These are phyloP conservation scores for Phenacoccus solenopsis DNA, from an alignment of 1,140 invertebrate species.

Conservation along the genomic window DNA sequence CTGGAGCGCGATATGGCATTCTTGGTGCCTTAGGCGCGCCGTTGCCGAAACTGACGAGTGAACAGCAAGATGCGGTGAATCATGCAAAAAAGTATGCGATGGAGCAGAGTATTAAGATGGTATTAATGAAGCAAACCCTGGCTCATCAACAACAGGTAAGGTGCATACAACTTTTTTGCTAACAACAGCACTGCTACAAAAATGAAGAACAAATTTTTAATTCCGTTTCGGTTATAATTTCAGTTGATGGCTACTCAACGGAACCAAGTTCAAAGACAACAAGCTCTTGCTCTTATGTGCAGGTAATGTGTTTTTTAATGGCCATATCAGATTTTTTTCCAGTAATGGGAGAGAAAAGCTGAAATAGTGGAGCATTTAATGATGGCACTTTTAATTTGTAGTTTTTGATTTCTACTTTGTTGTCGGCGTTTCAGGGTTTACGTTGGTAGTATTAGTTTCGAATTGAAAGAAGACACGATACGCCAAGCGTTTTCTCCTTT, in stretches of 20 bases:
- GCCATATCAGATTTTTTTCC: no score
- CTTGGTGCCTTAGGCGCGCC: constrained; percentile 59
- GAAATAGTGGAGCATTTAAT: no score
- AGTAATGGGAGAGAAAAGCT: no score
- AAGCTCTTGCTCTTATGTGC: constrained; percentile 89
- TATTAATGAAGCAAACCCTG: constrained; percentile 95
- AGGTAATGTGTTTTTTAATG: constrained; percentile 49
- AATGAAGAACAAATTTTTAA: no score
- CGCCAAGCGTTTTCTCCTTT: constrained; percentile 95
- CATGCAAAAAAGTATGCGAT: constrained; percentile 99
- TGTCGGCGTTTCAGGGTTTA: constrained; percentile 62
- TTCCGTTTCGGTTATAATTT: no score
- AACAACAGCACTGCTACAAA: no score
- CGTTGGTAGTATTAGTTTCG: constrained; percentile 98
- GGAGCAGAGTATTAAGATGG: constrained; percentile 99
- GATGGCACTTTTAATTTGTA: not conserved
- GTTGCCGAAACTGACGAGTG: constrained; percentile 63
- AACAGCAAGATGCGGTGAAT: constrained; percentile 74
- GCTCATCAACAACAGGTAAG: constrained; percentile 89
- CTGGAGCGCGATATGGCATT: constrained; percentile 41
- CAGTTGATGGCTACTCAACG: constrained; percentile 69
- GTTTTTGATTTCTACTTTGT: no score
- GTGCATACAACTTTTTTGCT: not conserved
- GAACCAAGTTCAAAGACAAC: constrained; percentile 76
- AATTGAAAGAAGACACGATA: constrained; percentile 97